Base-by-base conservation (phyloP, 2,797 vertebrate species). In the Rousettus madagascariensis region DNA sequence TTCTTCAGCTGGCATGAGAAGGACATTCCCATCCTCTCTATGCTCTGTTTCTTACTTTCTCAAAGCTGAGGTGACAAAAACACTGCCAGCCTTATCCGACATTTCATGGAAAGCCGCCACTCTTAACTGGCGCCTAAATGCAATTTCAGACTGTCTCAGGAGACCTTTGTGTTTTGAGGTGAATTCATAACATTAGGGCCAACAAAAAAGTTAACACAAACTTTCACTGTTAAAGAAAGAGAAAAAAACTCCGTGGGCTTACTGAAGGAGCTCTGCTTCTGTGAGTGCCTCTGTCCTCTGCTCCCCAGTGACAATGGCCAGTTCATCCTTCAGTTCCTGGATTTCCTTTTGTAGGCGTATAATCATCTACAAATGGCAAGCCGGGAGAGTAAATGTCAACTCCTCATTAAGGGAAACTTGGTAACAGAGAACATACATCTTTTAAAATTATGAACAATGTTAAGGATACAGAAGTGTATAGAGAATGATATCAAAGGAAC, bases 311-410 rank as follows among this genome's bases (percentile, higher is more conserved):
- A 99, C 97, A 96, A 99, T 91, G 3, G 97, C 97, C 96, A 99
- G 98, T 96, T 99, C 99, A 90, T 99, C 98, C 96, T 98, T 99
- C 97, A 99, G 98, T 28, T 98, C 98, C 96, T 99, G 98, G 96
- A 99, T 98, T 97, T 99, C 99, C 92, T 98, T 99, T 97, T 99
- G 99, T 95, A 99, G 98, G 88, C 98, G 99, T 15, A 97, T 53
- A 86, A 99, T 99, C 94, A 99, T 61, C 99, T 99, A 96, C n/a
- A 97, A 97, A 97, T 10, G 93, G 82, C 6, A 96, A 97, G 59
- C 26, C 3, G 2, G 96, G 74, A 96, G 95, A 96, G n/a, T 3
- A 79, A 92, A 38, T 33, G 96, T 96, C 26, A 49, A 84, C 38
- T 86, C 91, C 13, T 95, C 92, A 91, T 49, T 36, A 53, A 84